A percentile compares a stretch with the other conserved stretches of the same genome.
Conservation (phyloP, 2,888 invertebrate genomes). For the Ecliptopera silaceata region DNA sequence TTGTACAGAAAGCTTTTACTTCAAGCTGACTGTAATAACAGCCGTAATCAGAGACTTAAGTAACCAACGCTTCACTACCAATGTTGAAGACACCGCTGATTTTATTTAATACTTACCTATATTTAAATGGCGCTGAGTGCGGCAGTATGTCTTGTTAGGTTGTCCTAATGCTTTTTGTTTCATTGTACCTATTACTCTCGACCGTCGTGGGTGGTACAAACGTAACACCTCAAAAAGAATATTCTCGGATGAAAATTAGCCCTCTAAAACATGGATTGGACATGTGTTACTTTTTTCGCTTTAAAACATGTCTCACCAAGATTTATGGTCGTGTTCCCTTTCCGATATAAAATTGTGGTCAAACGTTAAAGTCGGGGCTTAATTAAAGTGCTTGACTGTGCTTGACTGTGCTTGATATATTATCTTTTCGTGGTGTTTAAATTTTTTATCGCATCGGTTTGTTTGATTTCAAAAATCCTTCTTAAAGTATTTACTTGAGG, state of each 20-base stretch:
- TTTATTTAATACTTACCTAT: too few species aligned
- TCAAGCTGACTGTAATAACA: too few species aligned
- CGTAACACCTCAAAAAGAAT: slow-evolving; percentile 65
- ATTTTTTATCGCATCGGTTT: slow-evolving; percentile 57
- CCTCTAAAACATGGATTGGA: slow-evolving; percentile 77
- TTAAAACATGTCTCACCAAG: slow-evolving; percentile 71
- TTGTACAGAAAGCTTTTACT: slow-evolving; percentile 40
- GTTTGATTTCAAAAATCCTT: slow-evolving; percentile 64
- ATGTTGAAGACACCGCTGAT: too few species aligned
- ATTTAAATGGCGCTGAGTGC: too few species aligned
- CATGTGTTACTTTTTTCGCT: slow-evolving; percentile 83
- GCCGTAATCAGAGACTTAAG: too few species aligned
- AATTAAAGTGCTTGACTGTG: slow-evolving; percentile 53
- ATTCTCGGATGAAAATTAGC: slow-evolving; percentile 78
- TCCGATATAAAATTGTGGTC: slow-evolving; percentile 70
- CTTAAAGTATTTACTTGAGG: slow-evolving; percentile 61
- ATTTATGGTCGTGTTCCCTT: slow-evolving; percentile 72
- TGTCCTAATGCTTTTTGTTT: slow-evolving; percentile 50
- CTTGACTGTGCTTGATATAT: too few species aligned
- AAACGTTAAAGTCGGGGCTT: slow-evolving; percentile 59
- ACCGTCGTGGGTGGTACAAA: slow-evolving; percentile 79
- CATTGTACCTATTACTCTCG: slow-evolving; percentile 49
- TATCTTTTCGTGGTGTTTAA: slow-evolving; percentile 29
- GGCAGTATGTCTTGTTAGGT: slow-evolving; percentile 25
- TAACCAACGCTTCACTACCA: too few species aligned